Evolutionary conservation across 35 echinoderm and acorn worm species (phyloP).

Genomic region (Chiridota heheva): DNA sequence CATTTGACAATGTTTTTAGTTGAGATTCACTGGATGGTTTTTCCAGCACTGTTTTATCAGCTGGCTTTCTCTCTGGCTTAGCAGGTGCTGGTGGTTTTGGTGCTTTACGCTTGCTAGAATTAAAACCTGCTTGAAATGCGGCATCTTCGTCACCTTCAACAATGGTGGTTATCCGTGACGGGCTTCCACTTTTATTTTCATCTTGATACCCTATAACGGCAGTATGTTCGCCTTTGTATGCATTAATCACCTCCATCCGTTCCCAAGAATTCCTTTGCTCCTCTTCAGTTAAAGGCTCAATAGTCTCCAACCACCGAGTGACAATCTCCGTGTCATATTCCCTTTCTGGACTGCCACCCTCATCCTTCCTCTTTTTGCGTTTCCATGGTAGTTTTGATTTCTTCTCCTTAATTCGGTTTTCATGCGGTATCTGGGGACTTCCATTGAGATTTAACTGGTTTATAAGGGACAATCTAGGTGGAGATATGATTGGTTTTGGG

Average conservation of each 20-base stretch:
- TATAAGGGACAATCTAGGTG: constrained; percentile 11
- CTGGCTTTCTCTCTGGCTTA: too few species aligned
- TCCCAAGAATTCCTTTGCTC: constrained; percentile 68
- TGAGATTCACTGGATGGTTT: too few species aligned
- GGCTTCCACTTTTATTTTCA: neutral
- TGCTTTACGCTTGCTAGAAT: constrained; percentile 56
- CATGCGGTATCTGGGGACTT: constrained; percentile 1
- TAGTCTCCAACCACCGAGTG: constrained; percentile 65
- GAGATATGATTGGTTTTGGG: constrained; percentile 37
- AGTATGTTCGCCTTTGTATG: constrained; percentile 75
- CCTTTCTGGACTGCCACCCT: constrained; percentile 81
- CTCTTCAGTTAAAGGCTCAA: constrained; percentile 6
- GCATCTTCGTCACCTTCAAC: neutral
- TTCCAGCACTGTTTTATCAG: too few species aligned
- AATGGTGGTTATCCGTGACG: constrained; percentile 6
- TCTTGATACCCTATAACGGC: constrained; percentile 50
- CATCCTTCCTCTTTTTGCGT: constrained; percentile 57
- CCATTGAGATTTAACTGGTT: constrained; percentile 25
- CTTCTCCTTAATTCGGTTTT: constrained; percentile 36
- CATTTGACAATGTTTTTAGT: too few species aligned
- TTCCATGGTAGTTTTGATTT: constrained; percentile 38
- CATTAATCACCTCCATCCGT: constrained; percentile 86
- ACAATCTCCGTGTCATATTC: constrained; percentile 78
- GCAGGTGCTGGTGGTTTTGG: constrained; percentile 68
- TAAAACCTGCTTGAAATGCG: neutral